These are phyloP conservation scores for Hecatera dysodea DNA, from an alignment of 2,888 invertebrate species.

Conservation along the genomic window DNA sequence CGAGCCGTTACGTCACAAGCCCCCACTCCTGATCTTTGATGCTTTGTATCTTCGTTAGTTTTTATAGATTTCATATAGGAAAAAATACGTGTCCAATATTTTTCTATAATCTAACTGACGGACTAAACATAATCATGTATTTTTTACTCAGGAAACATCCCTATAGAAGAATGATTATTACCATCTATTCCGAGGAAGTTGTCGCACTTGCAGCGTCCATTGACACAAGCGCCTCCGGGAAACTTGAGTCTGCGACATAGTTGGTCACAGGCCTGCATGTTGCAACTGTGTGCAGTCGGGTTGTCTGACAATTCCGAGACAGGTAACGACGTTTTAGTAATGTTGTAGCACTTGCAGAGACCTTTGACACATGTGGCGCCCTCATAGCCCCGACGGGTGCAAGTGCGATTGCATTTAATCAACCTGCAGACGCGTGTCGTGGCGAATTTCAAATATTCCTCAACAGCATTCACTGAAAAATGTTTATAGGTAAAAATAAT, in stretches of 20 bases:
- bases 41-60: too few relatives aligned
- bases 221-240: conserved; percentile 33
- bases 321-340: neutral
- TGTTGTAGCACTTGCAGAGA: conserved; percentile 20
- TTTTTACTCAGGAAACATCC: too few relatives aligned
- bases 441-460: conserved; percentile 5
- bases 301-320: neutral
- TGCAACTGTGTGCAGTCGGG: neutral
- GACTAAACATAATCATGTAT: too few relatives aligned
- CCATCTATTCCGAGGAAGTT: neutral
- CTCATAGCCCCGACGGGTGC: conserved; percentile 10
- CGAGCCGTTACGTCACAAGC: too few relatives aligned
- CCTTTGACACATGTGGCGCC: conserved; percentile 8
- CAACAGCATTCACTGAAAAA: neutral
- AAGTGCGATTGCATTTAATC: neutral
- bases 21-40: too few relatives aligned
- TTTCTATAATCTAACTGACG: too few relatives aligned
- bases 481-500: too few relatives aligned
- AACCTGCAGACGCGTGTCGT: neutral
- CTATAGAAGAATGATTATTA: neutral
- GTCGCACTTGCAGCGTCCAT: neutral
- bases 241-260: conserved; percentile 32
- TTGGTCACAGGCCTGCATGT: conserved; percentile 9
- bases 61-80: too few relatives aligned
- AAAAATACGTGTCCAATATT: too few relatives aligned